Base-by-base conservation (phyloP, 2,888 invertebrate species). In the Gymnosoma rotundatum region DNA sequence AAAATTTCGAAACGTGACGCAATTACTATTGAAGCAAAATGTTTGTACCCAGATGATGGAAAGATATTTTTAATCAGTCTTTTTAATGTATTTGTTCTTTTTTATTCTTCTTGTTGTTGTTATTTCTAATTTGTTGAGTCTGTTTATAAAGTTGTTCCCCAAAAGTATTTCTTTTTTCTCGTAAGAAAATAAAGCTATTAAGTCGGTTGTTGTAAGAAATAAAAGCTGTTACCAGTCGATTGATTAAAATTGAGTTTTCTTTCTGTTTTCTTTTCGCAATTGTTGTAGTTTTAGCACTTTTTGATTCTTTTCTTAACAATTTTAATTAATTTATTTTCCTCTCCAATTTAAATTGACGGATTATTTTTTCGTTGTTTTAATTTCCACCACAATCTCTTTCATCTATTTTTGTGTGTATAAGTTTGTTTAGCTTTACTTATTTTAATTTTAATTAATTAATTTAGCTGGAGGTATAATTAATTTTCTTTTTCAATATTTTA, bases 11-110 rank as follows among this genome's bases (percentile, higher is more conserved):
- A 14, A 70, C 73, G 12, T 12, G 18, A 25, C 6, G 18, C 6
- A 32, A 32, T 32, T 32, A 32, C 32, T 32, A 6, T 5, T 32
- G 32, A 32, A 32, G 7, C 20, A 32, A 42, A 52, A 50, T 50
- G 10, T 21, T 66, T 58, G 18, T 32, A 18, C n/a, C n/a, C n/a
- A n/a, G n/a, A n/a, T 48, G 60, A 50, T 79, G 48, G 21, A 58
- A 64, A 63, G 48, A 73, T 73, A 42, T 16, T 72, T 42, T 54
- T 61, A 67, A 58, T 80, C 80, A 80, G 80, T 80, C 80, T 80
- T 80, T 32, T 25, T 67, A n/a, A 21, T 42, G 3, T 32, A 32
- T 21, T 21, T 76, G 25, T 60, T 58, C 14, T 42, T 61, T 16
- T 60, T 42, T 42, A 32, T 72, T 10, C 14, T 36, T 18, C 52